Percentiles rank a stretch among this genome's conserved stretches.
Conservation (phyloP, 92 coral and sea anemone genomes). For the Porites evermanni region DNA sequence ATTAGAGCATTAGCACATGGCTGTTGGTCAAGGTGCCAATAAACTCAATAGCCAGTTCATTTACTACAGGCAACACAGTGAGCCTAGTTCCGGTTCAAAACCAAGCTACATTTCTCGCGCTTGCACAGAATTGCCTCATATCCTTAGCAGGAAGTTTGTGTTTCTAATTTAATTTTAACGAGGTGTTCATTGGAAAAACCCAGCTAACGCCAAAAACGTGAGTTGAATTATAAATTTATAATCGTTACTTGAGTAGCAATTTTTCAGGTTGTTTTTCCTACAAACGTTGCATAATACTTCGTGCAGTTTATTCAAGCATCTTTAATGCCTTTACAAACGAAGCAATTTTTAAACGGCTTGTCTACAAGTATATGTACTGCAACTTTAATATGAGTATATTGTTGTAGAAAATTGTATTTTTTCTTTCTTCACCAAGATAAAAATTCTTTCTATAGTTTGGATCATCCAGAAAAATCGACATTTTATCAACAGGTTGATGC, state of each 20-base stretch:
- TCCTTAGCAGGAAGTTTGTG: background rate
- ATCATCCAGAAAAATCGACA: no score
- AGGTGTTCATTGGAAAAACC: background rate
- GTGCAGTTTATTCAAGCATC: no score
- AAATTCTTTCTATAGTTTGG: no score
- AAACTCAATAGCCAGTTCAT: background rate
- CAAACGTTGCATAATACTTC: background rate
- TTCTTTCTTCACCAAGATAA: no score
- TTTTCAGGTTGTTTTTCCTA: background rate
- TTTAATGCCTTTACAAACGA: no score
- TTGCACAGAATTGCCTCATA: background rate
- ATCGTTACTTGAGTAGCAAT: background rate
- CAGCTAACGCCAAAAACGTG: slow-evolving; percentile 3
- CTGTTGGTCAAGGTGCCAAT: slow-evolving; percentile 54
- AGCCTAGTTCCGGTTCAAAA: slow-evolving; percentile 11
- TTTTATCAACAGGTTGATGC: no score
- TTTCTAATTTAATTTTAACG: slow-evolving; percentile 4
- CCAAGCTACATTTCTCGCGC: background rate
- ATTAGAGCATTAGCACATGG: slow-evolving; percentile 80
- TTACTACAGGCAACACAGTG: background rate
- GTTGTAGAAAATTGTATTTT: no score
- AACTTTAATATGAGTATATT: no score
- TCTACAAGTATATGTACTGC: no score
- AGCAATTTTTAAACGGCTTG: no score
- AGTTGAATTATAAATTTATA: slow-evolving; percentile 1